These are phyloP conservation scores for Strongylocentrotus purpuratus DNA, from an alignment of 35 echinoderm and acorn worm genomes.

Conservation along the genomic window DNA sequence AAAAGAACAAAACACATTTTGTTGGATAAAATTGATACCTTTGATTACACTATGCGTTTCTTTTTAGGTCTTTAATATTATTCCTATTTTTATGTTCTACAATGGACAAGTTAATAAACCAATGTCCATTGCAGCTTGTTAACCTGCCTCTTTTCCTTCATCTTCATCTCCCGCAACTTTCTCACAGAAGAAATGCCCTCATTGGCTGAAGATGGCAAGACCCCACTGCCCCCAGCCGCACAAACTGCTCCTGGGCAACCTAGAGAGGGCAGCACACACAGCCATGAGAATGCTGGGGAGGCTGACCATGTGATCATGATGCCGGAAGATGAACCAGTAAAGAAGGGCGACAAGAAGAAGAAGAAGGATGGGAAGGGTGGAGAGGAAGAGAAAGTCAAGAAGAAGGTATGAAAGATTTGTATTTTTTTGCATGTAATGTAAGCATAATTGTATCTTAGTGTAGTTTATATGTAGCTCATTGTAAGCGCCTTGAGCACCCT, in stretches of 20 bases:
- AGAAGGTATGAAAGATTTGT: conserved; percentile 49
- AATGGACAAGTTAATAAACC: background rate
- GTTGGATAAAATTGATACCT: too few relatives aligned
- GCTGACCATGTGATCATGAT: conserved; percentile 84
- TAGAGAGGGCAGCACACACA: conserved; percentile 68
- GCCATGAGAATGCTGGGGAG: conserved; percentile 71
- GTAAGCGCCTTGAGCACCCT: too few relatives aligned
- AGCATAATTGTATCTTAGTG: too few relatives aligned
- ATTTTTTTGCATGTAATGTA: background rate
- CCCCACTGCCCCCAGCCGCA: conserved; percentile 7
- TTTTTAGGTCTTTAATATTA: too few relatives aligned
- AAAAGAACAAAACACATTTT: too few relatives aligned
- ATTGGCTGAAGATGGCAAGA: conserved; percentile 36
- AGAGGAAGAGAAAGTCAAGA: conserved; percentile 53
- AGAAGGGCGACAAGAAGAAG: conserved; percentile 51
- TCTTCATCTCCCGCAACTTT: background rate
- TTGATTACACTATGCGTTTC: too few relatives aligned
- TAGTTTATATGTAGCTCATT: too few relatives aligned
- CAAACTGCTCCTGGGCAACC: conserved; percentile 18
- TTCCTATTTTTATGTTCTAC: background rate
- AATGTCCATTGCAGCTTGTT: background rate
- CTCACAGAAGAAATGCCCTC: background rate
- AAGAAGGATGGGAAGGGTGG: conserved; percentile 15
- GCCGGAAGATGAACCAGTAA: conserved; percentile 65
- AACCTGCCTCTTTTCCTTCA: background rate